These are phyloP conservation scores for Campoletis raptor DNA, from an alignment of 2,888 invertebrate species.

Conservation along the genomic window DNA sequence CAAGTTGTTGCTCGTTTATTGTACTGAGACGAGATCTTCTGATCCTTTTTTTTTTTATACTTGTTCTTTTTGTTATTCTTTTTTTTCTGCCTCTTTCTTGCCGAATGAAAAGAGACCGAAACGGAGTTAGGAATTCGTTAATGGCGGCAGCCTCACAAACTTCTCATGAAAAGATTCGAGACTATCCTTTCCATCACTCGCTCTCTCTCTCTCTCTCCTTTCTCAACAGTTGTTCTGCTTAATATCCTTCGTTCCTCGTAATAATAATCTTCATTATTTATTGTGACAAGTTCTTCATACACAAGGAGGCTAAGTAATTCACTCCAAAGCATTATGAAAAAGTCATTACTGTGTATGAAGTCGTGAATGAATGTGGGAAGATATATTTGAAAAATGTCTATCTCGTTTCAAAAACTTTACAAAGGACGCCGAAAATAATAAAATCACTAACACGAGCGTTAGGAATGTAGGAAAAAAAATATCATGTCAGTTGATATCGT, in stretches of 20 bases:
- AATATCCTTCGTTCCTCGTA: neutral
- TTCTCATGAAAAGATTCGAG: conserved; percentile 18
- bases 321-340: neutral
- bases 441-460: neutral
- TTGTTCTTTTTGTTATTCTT: conserved; percentile 13
- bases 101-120: conserved; percentile 25
- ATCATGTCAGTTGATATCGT: neutral
- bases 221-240: neutral
- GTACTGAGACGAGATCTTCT: conserved; percentile 51
- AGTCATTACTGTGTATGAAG: neutral
- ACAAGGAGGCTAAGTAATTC: neutral
- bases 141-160: conserved; percentile 60
- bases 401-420: neutral
- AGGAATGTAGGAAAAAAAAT: neutral
- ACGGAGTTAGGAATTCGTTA: conserved; percentile 69
- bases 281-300: conserved; percentile 42
- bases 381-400: neutral
- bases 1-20: conserved; percentile 44
- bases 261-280: conserved; percentile 46
- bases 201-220: neutral
- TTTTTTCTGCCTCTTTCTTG: neutral
- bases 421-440: neutral
- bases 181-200: neutral
- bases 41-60: conserved; percentile 28
- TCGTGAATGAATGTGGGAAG: conserved; percentile 2